Evolutionary conservation across 2,797 vertebrate genomes (phyloP).

Genomic region (Pangasius djambal): DNA sequence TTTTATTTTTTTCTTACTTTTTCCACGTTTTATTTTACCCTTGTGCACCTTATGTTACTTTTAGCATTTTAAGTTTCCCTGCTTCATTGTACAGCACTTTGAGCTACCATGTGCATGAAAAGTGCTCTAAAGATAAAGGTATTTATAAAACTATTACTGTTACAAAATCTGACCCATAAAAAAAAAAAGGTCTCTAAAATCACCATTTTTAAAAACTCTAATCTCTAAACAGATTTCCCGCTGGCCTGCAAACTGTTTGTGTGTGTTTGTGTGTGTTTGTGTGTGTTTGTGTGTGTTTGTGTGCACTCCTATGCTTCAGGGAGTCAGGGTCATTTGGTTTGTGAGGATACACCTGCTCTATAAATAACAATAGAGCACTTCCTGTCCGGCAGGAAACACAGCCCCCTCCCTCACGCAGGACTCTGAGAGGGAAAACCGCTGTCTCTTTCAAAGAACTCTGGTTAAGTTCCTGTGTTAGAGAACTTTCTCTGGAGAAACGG

Average conservation of each 20-base stretch:
- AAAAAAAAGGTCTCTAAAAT: not conserved
- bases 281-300: constrained; percentile 34
- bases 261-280: constrained; percentile 8
- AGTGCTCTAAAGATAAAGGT: not conserved
- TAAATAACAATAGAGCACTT: constrained; percentile 81
- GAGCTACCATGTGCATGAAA: not conserved
- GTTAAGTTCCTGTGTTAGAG: not conserved
- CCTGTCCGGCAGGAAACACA: constrained; percentile 82
- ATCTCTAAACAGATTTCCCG: not conserved
- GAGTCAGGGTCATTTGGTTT: constrained; percentile 52
- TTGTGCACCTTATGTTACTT: not conserved
- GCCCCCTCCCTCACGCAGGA: constrained; percentile 46
- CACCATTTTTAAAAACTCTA: not conserved
- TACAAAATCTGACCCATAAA: not conserved
- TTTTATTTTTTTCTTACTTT: not conserved
- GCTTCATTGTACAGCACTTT: too few relatives aligned
- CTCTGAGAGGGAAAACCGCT: constrained; percentile 46
- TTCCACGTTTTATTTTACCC: not conserved
- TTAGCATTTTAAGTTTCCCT: not conserved
- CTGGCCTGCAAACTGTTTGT: not conserved
- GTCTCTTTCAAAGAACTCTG: constrained; percentile 72
- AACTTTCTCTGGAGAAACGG: not conserved
- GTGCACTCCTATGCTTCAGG: not conserved
- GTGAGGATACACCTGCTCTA: constrained; percentile 88
- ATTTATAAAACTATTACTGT: not conserved